Conservation (phyloP, 2,797 vertebrate genomes). For the Danio tinwini region DNA sequence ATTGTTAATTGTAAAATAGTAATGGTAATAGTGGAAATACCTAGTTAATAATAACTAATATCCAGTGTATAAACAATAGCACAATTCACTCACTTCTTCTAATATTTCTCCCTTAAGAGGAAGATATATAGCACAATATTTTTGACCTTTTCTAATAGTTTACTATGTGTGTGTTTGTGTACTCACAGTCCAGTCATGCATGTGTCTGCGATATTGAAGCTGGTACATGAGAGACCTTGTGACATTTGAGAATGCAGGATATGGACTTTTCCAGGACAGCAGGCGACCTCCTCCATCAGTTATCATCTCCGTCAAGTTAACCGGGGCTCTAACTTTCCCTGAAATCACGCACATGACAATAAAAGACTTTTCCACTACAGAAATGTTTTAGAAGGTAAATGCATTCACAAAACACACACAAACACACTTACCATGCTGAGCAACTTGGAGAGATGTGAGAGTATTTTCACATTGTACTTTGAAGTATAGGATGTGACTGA, state of each 20-base stretch:
- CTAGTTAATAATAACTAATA: no score
- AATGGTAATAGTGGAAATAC: no score
- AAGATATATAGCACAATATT: no score
- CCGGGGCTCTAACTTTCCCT: conserved; percentile 71
- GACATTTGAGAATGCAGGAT: conserved; percentile 64
- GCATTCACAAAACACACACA: conserved; percentile 3
- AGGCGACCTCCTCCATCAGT: conserved; percentile 39
- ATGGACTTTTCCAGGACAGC: conserved; percentile 74
- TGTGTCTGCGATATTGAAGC: conserved; percentile 69
- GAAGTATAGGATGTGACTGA: conserved; percentile 61
- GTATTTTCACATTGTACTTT: conserved; percentile 53
- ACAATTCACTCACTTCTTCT: no score
- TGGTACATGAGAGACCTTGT: conserved; percentile 68
- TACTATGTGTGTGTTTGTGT: neutral
- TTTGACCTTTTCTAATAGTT: neutral
- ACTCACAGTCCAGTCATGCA: conserved; percentile 75
- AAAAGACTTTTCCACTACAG: neutral
- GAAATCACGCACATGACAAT: conserved; percentile 39
- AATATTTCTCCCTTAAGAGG: neutral
- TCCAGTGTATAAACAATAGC: no score
- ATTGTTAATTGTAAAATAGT: no score
- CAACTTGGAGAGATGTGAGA: conserved; percentile 51
- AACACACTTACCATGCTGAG: conserved; percentile 64
- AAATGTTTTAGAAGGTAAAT: neutral
- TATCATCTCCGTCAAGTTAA: conserved; percentile 53